These are phyloP conservation scores for Charanyca ferruginea DNA, from an alignment of 2,888 invertebrate genomes.

Conservation along the genomic window DNA sequence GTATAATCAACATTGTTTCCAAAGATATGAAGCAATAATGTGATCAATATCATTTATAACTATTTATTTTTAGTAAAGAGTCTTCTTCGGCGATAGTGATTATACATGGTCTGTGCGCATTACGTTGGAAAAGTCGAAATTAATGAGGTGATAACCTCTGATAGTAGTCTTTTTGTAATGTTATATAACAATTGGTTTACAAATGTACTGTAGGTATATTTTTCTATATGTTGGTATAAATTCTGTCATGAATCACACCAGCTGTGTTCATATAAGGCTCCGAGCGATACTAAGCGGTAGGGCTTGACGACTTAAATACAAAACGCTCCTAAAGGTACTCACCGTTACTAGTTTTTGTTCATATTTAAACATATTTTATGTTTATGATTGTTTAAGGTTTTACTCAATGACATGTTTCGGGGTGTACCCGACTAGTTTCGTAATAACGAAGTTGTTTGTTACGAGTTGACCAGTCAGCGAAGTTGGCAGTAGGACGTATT, in stretches of 20 bases:
- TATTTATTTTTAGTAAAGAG: constrained; percentile 44
- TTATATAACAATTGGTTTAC: constrained; percentile 60
- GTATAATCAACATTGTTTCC: constrained; percentile 38
- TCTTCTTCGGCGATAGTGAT: constrained; percentile 19
- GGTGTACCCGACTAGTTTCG: not conserved
- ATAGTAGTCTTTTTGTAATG: constrained; percentile 47
- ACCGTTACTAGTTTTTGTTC: constrained; percentile 7
- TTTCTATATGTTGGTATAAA: constrained; percentile 59
- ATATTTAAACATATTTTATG: not conserved
- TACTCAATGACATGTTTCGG: constrained; percentile 5
- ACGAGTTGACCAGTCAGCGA: not conserved
- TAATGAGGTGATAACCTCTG: constrained; percentile 46
- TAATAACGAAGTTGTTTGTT: not conserved
- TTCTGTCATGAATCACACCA: constrained; percentile 81
- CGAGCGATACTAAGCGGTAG: constrained; percentile 15
- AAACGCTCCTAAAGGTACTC: constrained; percentile 30
- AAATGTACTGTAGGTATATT: constrained; percentile 59
- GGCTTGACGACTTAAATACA: constrained; percentile 26
- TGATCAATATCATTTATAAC: constrained; percentile 41
- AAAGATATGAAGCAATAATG: constrained; percentile 48
- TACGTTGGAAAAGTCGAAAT: constrained; percentile 23
- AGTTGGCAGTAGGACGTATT: not conserved
- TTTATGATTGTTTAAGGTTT: not conserved
- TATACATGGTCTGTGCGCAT: constrained; percentile 30
- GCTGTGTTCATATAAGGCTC: constrained; percentile 82